A percentile compares a stretch with the other conserved stretches of the same genome.
Evolutionary conservation across 2,113 vertebrate genomes (phyloP).

Genomic region (Excalfactoria chinensis): DNA sequence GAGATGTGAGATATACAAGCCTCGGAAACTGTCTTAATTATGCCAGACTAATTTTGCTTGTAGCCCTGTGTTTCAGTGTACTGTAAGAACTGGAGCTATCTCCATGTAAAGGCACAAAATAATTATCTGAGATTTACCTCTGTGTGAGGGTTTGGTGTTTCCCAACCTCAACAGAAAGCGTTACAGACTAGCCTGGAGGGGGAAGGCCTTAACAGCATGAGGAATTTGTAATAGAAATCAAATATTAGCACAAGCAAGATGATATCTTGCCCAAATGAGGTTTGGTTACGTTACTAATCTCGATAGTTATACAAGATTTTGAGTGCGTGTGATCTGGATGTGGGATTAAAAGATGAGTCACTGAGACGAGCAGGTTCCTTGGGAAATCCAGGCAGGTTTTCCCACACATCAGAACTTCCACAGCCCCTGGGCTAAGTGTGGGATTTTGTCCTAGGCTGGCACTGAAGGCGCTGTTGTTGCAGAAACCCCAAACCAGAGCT

Average conservation of each 20-base stretch:
- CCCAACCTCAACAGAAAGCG: neutral
- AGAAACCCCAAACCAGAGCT: neutral
- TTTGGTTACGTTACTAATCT: constrained; percentile 47
- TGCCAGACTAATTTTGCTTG: neutral
- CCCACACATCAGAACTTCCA: neutral
- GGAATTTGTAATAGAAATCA: constrained; percentile 56
- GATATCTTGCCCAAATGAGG: constrained; percentile 57
- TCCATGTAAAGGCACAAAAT: constrained; percentile 36
- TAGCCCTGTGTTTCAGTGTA: neutral
- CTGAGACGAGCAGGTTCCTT: neutral
- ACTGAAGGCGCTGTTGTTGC: neutral
- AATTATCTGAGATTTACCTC: constrained; percentile 32
- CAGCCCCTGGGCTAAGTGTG: neutral
- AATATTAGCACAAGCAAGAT: constrained; percentile 67
- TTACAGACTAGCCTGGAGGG: neutral
- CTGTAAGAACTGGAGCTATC: constrained; percentile 1
- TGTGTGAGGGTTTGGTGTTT: neutral
- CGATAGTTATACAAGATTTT: constrained; percentile 18
- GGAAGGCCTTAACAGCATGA: constrained; percentile 20
- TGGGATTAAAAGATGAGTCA: constrained; percentile 4
- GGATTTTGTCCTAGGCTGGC: neutral
- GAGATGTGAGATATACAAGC: neutral
- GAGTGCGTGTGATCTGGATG: neutral
- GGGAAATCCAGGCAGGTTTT: neutral
- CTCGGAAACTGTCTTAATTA: neutral